phyloP scores from a whole-genome alignment of 2,113 vertebrate genomes.

The Pithys albifrons region DNA sequence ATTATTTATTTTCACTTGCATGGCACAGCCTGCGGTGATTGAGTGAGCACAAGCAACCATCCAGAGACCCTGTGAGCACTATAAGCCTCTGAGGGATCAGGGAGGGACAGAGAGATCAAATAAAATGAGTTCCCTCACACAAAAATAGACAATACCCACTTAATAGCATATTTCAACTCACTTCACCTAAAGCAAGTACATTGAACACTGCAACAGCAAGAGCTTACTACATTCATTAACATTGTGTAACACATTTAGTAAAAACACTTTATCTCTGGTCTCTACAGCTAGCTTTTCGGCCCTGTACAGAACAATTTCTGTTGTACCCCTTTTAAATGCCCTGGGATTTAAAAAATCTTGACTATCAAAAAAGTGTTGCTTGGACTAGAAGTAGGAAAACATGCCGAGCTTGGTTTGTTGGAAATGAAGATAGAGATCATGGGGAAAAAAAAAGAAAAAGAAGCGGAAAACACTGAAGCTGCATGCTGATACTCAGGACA shows the following conservation, averaged over 20 bases:
- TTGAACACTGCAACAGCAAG: not conserved
- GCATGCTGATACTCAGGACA: not conserved
- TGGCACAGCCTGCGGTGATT: not conserved
- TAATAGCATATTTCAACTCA: not conserved
- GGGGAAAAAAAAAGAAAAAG: accelerated
- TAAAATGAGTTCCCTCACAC: accelerated
- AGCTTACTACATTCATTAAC: accelerated
- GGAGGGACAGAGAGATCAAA: not conserved
- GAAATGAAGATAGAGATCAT: not conserved
- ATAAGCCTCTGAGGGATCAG: not conserved
- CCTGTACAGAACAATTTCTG: not conserved
- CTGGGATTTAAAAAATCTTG: not conserved
- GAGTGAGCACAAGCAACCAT: not conserved
- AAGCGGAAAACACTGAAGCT: not conserved
- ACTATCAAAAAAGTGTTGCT: not conserved
- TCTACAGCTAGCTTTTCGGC: not conserved
- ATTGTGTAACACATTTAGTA: not conserved
- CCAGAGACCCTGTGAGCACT: not conserved
- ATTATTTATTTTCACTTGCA: not conserved
- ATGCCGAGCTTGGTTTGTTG: not conserved
- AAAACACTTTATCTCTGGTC: not conserved
- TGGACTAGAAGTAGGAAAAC: not conserved
- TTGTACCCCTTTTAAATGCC: not conserved
- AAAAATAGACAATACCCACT: not conserved
- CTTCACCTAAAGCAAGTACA: not conserved